Conservation (phyloP, 2,113 vertebrate species). For the Cygnus atratus region DNA sequence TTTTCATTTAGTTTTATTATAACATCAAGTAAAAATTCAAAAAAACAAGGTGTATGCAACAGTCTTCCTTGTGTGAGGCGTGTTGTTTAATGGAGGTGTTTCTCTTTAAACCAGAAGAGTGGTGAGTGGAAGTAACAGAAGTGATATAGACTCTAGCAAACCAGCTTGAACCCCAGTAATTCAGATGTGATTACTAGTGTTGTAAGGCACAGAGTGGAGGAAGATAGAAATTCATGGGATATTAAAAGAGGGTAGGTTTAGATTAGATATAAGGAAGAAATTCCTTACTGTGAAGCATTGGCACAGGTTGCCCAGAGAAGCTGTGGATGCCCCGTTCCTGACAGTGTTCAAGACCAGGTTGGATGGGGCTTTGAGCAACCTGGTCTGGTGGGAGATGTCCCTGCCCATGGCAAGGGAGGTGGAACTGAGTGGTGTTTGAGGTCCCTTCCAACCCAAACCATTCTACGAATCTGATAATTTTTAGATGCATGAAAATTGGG, state of each 20-base stretch:
- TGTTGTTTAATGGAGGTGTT: not conserved
- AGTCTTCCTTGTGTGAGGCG: not conserved
- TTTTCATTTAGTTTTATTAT: not conserved
- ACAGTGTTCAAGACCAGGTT: no score
- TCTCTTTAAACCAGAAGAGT: not conserved
- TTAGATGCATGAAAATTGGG: accelerated
- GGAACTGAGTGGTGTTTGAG: no score
- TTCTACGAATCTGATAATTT: not conserved
- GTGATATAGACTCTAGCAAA: not conserved
- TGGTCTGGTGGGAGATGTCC: no score
- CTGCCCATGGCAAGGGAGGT: no score
- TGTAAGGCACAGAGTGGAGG: not conserved
- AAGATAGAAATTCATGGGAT: not conserved
- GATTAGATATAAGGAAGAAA: no score
- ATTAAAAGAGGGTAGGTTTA: no score
- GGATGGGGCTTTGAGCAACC: no score
- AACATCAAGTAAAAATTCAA: not conserved
- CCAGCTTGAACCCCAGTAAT: not conserved
- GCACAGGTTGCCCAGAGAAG: no score
- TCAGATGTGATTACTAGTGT: not conserved
- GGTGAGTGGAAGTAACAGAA: not conserved
- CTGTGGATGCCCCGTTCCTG: no score
- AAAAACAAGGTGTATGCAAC: not conserved
- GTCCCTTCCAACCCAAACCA: no score
- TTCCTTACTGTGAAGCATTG: no score